These are phyloP conservation scores for Cephus cinctus DNA, from an alignment of 1,140 invertebrate species.

Conservation along the genomic window DNA sequence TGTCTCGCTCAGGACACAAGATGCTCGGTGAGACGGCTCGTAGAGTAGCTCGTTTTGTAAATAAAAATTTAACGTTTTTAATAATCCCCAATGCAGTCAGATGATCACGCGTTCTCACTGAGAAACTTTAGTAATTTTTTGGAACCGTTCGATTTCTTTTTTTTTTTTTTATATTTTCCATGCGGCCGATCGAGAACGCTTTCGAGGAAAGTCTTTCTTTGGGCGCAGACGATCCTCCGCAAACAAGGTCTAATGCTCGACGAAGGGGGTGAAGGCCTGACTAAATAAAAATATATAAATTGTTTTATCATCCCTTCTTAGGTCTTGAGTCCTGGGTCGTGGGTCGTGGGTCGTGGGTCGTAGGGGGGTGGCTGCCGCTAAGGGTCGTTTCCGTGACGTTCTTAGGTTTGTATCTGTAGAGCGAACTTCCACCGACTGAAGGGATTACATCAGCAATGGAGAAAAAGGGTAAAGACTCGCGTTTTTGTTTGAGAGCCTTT, in stretches of 20 bases:
- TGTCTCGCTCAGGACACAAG: not conserved
- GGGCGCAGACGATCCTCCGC: conserved; percentile 2
- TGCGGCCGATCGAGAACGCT: not conserved
- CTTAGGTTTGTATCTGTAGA: too few species aligned
- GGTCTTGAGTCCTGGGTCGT: not conserved
- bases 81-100: not conserved
- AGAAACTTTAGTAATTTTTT: not conserved
- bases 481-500: conserved; percentile 46
- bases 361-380: not conserved
- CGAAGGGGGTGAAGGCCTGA: not conserved
- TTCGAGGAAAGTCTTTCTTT: too few species aligned
- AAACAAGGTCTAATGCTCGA: conserved; percentile 2
- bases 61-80: conserved; percentile 8
- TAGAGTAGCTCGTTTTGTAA: conserved; percentile 1
- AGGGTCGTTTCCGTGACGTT: not conserved
- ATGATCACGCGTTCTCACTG: too few species aligned
- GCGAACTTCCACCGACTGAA: too few species aligned
- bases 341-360: not conserved
- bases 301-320: conserved; percentile 3
- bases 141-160: not conserved
- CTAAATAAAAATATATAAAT: not conserved
- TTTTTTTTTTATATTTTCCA: not conserved
- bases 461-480: conserved; percentile 28
- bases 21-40: not conserved
- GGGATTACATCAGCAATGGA: conserved; percentile 28